A percentile compares a stretch with the other conserved stretches of the same genome.
phyloP scores from a whole-genome alignment of 2,888 invertebrate genomes.

The Oasisia sp. region DNA sequence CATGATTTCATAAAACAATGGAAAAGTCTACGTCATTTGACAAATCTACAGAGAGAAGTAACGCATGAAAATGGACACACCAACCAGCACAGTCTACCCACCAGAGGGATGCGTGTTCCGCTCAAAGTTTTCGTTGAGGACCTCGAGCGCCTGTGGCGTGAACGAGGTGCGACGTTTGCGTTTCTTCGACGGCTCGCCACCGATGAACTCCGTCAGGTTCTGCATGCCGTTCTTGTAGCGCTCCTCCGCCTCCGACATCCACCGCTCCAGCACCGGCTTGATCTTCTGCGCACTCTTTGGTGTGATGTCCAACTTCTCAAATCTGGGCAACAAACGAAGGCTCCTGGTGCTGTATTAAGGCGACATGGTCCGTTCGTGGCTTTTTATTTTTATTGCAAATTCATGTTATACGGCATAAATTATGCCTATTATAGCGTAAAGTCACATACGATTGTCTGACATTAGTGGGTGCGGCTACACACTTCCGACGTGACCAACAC shows the following conservation, averaged over 20 bases:
- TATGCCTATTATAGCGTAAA: too few relatives aligned
- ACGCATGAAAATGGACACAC: not conserved
- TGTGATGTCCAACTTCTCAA: slow-evolving; percentile 98
- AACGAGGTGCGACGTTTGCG: slow-evolving; percentile 95
- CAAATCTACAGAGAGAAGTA: too few relatives aligned
- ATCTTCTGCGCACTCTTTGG: slow-evolving; percentile 99
- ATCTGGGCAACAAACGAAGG: slow-evolving; percentile 67
- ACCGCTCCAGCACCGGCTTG: slow-evolving; percentile 96
- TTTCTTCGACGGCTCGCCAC: slow-evolving; percentile 96
- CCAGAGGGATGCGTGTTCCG: slow-evolving; percentile 98
- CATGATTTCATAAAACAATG: too few relatives aligned
- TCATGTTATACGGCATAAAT: too few relatives aligned
- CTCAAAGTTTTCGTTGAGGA: slow-evolving; percentile 94
- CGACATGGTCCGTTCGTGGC: too few relatives aligned
- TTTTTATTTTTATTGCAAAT: too few relatives aligned
- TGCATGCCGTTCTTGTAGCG: slow-evolving; percentile 81
- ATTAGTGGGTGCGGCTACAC: too few relatives aligned
- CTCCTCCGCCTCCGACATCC: slow-evolving; percentile 99
- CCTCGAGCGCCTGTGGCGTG: slow-evolving; percentile 94
- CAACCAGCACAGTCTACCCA: slow-evolving; percentile 60
- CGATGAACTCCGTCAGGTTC: slow-evolving; percentile 89
- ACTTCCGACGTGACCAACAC: too few relatives aligned
- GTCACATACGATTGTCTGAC: too few relatives aligned
- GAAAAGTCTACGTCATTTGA: too few relatives aligned
- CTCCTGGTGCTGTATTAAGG: not conserved